Evolutionary conservation across 2,113 vertebrate species (phyloP), one percentile per base, ranked within the genome.

Genomic region (Ptyas mucosa): DNA sequence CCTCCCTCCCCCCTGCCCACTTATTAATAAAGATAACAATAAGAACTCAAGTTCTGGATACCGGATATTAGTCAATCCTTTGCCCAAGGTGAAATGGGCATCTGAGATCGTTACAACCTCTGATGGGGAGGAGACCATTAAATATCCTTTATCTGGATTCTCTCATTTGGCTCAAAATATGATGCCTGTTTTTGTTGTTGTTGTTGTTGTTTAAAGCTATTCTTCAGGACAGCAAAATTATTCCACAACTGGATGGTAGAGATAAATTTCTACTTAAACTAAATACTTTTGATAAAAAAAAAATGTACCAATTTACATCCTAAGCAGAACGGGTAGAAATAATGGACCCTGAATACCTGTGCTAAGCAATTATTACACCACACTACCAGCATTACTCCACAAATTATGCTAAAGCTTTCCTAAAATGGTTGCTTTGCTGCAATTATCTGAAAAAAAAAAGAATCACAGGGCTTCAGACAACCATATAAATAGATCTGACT

Each of bases 401-500:
- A 11, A 46, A 49, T 94, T 49, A 75, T 88, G 1, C 18, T 55
- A 8, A 92, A 58, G 4, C 0, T 46, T 0, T 0, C 20, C 91
- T 89, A 51, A 52, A 91, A 52, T 91, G 23, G 53, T 46, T 54
- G 10, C 46, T 89, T 39, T 29, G 69, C n/a, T 26, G 89, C 6
- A 89, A 87, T 29, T 29, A 11, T 85, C 91, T 89, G 34, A 0
- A 1, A 10, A 34, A 69, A 75, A 39, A 94, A 87, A 46, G 43
- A 46, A 57, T 34, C 92, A 90, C 18, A 21, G 11, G 29, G 23
- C 21, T 23, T 86, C 0, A 54, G 94, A 92, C 11, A n/a, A 3
- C 14, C 85, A 0, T 91, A 64, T 90, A 95, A 20, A 21, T 91
- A 92, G 91, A 92, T 89, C 39, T 18, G 39, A n/a, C 85, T 88